Conservation (phyloP, 2,797 vertebrate species). For the Chaunax sp. region DNA sequence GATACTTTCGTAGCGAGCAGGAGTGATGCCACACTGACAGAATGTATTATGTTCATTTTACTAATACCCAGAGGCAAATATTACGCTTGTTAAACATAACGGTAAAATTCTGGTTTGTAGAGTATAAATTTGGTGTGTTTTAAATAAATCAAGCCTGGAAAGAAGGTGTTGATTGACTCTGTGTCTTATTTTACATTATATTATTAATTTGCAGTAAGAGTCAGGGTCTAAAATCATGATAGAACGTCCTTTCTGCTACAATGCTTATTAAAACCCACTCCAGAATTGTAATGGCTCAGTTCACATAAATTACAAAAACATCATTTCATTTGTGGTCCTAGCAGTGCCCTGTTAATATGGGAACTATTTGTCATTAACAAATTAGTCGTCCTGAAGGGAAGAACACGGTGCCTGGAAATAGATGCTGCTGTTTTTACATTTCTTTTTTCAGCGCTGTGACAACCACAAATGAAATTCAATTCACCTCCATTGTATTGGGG, state of each 20-base stretch:
- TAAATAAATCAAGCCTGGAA: conserved; percentile 98
- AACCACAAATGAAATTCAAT: not conserved
- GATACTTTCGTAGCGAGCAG: conserved; percentile 87
- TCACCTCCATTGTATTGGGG: not conserved
- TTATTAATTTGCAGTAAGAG: not conserved
- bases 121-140: conserved; percentile 97
- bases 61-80: conserved; percentile 92
- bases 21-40: conserved; percentile 89
- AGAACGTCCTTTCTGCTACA: not conserved
- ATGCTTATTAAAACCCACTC: not conserved
- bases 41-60: conserved; percentile 95
- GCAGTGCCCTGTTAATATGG: not conserved
- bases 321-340: not conserved
- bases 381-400: not conserved
- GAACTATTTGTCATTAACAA: not conserved
- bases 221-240: not conserved
- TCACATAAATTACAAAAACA: not conserved
- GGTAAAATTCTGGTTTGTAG: conserved; percentile 93
- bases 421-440: not conserved
- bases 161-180: conserved; percentile 60
- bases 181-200: conserved; percentile 47
- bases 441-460: not conserved
- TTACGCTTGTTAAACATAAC: conserved; percentile 90
- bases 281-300: not conserved
- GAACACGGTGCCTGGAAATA: not conserved